Conservation (phyloP, 2,113 vertebrate genomes). For the Pomatostomus ruficeps region DNA sequence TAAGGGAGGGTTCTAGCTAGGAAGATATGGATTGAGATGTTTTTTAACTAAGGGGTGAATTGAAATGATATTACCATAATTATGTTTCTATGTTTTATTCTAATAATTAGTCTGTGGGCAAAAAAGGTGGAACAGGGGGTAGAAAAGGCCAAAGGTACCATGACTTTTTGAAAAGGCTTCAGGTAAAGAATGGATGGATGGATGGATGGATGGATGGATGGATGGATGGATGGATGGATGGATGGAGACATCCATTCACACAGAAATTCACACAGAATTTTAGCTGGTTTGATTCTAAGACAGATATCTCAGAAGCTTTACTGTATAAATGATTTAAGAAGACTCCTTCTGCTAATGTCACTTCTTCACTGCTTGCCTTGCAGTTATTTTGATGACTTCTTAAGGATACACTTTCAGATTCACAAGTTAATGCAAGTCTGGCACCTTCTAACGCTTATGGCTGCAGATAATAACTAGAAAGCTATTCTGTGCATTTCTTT, state of each 20-base stretch:
- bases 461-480: not conserved
- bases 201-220: not conserved
- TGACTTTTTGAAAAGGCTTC: not conserved
- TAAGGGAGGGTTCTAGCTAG: not conserved
- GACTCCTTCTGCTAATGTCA: not conserved
- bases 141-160: not conserved
- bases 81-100: not conserved
- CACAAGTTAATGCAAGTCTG: not conserved
- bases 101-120: not conserved
- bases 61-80: not conserved
- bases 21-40: rapidly evolving
- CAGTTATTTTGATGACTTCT: not conserved
- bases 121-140: rapidly evolving
- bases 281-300: not conserved
- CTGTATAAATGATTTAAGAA: not conserved
- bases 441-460: not conserved
- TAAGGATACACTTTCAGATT: not conserved
- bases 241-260: not conserved
- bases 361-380: not conserved
- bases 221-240: not conserved
- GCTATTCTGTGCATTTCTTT: not conserved
- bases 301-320: not conserved
- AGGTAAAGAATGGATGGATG: not conserved
- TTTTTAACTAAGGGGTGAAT: not conserved
- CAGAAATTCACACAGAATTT: not conserved